Evolutionary conservation across 64 coral and sea anemone species (phyloP).

Genomic region (Montipora sp.): DNA sequence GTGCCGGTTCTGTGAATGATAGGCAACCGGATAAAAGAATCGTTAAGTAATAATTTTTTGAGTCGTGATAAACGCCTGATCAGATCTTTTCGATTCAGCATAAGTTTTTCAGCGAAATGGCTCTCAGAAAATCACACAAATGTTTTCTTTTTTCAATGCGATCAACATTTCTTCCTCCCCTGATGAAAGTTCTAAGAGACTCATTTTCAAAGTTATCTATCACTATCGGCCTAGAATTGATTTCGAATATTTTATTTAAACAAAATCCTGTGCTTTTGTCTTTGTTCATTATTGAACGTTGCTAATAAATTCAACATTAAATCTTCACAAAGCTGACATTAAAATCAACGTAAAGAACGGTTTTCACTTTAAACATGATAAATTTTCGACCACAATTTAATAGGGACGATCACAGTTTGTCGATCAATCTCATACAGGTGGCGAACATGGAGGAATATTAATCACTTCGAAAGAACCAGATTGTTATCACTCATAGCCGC

Average conservation of each 20-base stretch:
- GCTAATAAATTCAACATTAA: not conserved
- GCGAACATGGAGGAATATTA: conserved; percentile 29
- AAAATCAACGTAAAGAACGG: not conserved
- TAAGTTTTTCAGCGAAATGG: too few species aligned
- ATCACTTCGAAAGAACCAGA: conserved; percentile 22
- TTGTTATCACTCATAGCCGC: not conserved
- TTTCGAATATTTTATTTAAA: not conserved
- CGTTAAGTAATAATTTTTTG: too few species aligned
- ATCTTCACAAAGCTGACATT: not conserved
- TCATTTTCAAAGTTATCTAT: not conserved
- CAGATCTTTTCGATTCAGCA: too few species aligned
- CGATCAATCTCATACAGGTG: conserved; percentile 25
- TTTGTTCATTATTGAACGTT: not conserved
- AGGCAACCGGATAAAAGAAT: too few species aligned
- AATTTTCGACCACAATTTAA: not conserved
- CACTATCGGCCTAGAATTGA: not conserved
- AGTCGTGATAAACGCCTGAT: too few species aligned
- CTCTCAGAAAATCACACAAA: too few species aligned
- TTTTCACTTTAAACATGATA: not conserved
- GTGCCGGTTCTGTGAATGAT: not conserved
- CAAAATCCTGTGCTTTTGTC: not conserved
- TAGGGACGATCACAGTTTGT: not conserved
- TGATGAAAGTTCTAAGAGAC: not conserved
- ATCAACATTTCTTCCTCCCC: too few species aligned
- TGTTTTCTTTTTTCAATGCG: too few species aligned